A percentile compares a stretch with the other conserved stretches of the same genome.
Evolutionary conservation across 2,113 vertebrate genomes (phyloP).

Genomic region (Dromiciops gliroides): DNA sequence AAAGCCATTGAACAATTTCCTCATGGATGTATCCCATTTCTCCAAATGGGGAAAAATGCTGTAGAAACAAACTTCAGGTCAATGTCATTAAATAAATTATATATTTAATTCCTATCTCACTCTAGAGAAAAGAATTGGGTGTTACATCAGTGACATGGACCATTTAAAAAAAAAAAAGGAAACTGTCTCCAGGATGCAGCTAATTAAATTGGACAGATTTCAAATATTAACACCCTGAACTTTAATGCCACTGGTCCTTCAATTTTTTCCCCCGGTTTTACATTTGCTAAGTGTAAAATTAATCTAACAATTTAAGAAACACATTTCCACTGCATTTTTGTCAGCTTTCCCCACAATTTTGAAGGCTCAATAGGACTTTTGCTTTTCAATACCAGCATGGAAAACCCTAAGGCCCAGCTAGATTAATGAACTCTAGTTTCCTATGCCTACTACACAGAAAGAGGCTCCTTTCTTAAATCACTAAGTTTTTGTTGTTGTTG

Average conservation of each 20-base stretch:
- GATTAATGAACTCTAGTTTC: neutral
- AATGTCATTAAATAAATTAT: conserved; percentile 49
- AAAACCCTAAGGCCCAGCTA: conserved; percentile 46
- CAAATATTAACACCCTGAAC: conserved; percentile 70
- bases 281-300: conserved; percentile 67
- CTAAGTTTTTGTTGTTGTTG: neutral
- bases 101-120: conserved; percentile 52
- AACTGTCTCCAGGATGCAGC: conserved; percentile 55
- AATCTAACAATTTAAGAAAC: conserved; percentile 63
- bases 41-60: conserved; percentile 58
- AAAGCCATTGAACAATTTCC: conserved; percentile 52
- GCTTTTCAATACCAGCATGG: conserved; percentile 37
- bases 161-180: conserved; percentile 55
- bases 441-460: neutral
- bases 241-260: conserved; percentile 65
- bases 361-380: conserved; percentile 13
- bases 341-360: conserved; percentile 47
- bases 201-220: conserved; percentile 73
- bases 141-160: conserved; percentile 53
- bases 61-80: conserved; percentile 49
- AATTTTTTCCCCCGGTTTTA: conserved; percentile 39
- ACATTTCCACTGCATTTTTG: conserved; percentile 67
- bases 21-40: conserved; percentile 48
- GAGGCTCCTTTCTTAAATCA: conserved; percentile 40
- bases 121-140: conserved; percentile 53